A percentile compares a stretch with the other conserved stretches of the same genome.
Conservation (phyloP, 2,888 invertebrate species). For the Oxytorus armatus region DNA sequence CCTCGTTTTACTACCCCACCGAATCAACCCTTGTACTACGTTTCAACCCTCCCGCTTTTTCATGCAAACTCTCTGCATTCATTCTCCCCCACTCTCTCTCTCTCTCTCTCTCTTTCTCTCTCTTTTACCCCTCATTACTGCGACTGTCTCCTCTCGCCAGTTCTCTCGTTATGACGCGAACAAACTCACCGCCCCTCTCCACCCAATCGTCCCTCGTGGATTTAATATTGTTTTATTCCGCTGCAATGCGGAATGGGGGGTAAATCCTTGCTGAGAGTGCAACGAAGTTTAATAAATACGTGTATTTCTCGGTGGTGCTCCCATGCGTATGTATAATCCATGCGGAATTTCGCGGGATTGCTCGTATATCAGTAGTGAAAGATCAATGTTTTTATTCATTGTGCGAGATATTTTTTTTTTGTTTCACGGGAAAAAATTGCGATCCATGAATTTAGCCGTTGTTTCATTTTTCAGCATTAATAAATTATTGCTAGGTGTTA, state of each 20-base stretch:
- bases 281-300: constrained; percentile 51
- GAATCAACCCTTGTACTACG: constrained; percentile 40
- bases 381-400: constrained; percentile 18
- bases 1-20: constrained; percentile 10
- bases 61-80: constrained; percentile 36
- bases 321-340: constrained; percentile 22
- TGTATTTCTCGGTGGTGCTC: constrained; percentile 9
- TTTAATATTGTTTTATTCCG: constrained; percentile 72
- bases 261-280: constrained; percentile 40
- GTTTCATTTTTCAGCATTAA: too few species aligned
- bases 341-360: constrained; percentile 4
- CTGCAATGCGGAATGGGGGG: constrained; percentile 69
- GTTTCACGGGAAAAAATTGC: not conserved
- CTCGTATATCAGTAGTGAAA: not conserved
- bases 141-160: constrained; percentile 12
- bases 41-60: constrained; percentile 44
- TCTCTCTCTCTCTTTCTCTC: constrained; percentile 31
- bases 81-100: constrained; percentile 4
- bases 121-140: not conserved
- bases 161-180: constrained; percentile 58
- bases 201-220: constrained; percentile 20
- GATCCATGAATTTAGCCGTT: too few species aligned
- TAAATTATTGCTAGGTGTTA: too few species aligned
- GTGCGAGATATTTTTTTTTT: constrained; percentile 17
- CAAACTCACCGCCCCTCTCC: constrained; percentile 43